These are phyloP conservation scores for Biston betularia DNA, from an alignment of 2,888 invertebrate genomes.

Conservation along the genomic window DNA sequence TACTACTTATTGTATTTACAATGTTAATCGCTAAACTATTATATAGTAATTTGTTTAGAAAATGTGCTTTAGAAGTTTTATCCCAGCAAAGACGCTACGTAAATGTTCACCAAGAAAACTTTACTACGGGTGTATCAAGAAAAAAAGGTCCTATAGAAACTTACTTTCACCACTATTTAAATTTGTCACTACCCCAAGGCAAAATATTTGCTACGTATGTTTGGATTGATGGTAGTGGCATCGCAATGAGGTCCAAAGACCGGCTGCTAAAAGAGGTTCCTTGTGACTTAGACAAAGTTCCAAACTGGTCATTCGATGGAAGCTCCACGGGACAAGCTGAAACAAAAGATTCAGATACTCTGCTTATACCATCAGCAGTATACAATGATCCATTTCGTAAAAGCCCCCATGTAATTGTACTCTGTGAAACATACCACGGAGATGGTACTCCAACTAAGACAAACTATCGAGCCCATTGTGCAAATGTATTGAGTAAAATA, in stretches of 20 bases:
- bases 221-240: conserved; percentile 94
- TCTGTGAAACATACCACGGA: conserved; percentile 93
- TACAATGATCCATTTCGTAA: conserved; percentile 96
- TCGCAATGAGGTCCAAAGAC: conserved; percentile 89
- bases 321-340: conserved; percentile 96
- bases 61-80: conserved; percentile 1
- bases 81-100: conserved; percentile 33
- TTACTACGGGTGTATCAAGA: conserved; percentile 54
- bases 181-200: conserved; percentile 83
- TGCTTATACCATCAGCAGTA: conserved; percentile 94
- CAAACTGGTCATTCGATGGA: conserved; percentile 97
- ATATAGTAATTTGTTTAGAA: conserved; percentile 15
- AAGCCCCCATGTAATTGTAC: conserved; percentile 94
- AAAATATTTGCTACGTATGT: conserved; percentile 89
- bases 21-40: conserved; percentile 30
- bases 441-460: conserved; percentile 91
- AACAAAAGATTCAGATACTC: conserved; percentile 93
- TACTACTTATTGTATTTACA: conserved; percentile 19
- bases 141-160: conserved; percentile 55
- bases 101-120: conserved; percentile 50
- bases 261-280: conserved; percentile 88
- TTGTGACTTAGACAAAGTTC: conserved; percentile 80
- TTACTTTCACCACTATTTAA: conserved; percentile 63
- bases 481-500: conserved; percentile 81
- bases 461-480: conserved; percentile 90